phyloP scores from a whole-genome alignment of 1,140 invertebrate genomes.

The Euura lappo region DNA sequence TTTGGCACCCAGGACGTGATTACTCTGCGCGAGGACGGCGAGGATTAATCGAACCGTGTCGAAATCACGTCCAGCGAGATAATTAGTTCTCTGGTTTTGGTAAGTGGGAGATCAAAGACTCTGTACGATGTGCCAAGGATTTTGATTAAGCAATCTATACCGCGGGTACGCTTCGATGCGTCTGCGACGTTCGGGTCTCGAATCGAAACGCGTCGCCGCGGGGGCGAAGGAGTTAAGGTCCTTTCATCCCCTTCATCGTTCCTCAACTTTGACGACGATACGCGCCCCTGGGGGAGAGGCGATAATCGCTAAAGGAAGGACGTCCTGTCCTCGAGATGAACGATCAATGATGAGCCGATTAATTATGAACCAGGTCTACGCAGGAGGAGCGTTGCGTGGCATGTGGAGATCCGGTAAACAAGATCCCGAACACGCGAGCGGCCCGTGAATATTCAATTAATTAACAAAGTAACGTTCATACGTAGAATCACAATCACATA shows the following conservation, averaged over 20 bases:
- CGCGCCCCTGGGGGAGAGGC: too few species aligned
- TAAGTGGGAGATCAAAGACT: slow-evolving; percentile 2
- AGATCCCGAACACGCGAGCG: slow-evolving; percentile 19
- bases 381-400: not conserved
- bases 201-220: slow-evolving; percentile 16
- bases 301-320: too few species aligned
- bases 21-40: too few species aligned
- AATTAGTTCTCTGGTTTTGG: slow-evolving; percentile 2
- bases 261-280: too few species aligned
- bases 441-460: slow-evolving; percentile 41
- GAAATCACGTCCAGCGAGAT: slow-evolving; percentile 5
- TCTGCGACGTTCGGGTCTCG: slow-evolving; percentile 21
- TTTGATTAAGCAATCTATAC: not conserved
- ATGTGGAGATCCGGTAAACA: slow-evolving; percentile 22
- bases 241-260: not conserved
- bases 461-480: slow-evolving; percentile 28
- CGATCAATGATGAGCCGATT: too few species aligned
- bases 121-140: not conserved
- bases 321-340: too few species aligned
- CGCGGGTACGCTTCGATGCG: slow-evolving; percentile 8
- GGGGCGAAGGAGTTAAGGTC: not conserved
- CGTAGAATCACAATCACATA: not conserved
- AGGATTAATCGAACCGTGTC: not conserved
- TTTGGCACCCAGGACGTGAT: too few species aligned
- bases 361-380: too few species aligned